Conservation (phyloP, 2,113 vertebrate genomes). For the Alectura lathami region DNA sequence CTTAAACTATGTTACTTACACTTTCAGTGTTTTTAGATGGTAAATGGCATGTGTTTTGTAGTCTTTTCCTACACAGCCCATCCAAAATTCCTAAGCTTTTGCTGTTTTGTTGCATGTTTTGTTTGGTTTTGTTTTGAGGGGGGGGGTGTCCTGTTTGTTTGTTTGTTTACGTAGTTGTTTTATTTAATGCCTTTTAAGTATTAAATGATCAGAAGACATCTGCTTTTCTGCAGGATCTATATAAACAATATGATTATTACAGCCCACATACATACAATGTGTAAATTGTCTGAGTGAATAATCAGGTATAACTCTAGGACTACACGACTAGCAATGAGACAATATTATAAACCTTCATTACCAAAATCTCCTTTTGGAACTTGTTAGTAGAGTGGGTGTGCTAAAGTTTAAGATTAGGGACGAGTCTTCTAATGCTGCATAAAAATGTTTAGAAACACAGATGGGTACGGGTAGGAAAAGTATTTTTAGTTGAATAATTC, state of each 20-base stretch:
- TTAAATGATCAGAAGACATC: not conserved
- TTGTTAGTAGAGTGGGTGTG: not conserved
- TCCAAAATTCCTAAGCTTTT: not conserved
- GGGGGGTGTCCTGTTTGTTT: too few species aligned
- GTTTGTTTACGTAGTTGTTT: not conserved
- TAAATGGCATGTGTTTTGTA: not conserved
- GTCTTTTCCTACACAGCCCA: not conserved
- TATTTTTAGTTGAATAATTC: not conserved
- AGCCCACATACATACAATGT: not conserved
- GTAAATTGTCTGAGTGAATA: not conserved
- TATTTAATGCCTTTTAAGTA: not conserved
- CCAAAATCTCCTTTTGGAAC: not conserved
- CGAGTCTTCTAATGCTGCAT: not conserved
- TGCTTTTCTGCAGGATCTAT: not conserved
- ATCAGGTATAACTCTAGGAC: not conserved
- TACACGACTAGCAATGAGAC: not conserved
- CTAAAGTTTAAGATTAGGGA: not conserved
- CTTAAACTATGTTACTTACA: not conserved
- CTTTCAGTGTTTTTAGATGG: not conserved
- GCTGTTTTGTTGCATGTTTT: accelerated
- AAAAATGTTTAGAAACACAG: not conserved
- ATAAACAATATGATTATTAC: not conserved
- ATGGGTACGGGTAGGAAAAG: not conserved
- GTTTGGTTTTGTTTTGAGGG: too few species aligned
- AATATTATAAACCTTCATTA: not conserved